Base-by-base conservation (phyloP, 2,888 invertebrate genomes). In the Neoitamus cyanurus region DNA sequence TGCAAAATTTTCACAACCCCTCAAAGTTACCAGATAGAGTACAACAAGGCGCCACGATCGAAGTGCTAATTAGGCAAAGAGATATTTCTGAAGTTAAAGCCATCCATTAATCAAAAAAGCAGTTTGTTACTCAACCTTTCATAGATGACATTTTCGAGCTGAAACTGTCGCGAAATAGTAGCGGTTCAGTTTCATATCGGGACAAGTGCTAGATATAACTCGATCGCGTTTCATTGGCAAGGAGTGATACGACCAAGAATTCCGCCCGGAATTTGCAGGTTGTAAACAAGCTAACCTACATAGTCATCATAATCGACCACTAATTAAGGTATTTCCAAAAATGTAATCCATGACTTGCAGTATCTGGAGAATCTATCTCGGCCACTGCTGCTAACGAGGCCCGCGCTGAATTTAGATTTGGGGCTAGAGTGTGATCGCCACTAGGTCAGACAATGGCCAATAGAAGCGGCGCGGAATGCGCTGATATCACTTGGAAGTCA, bases 101-200 rank as follows among this genome's bases (percentile, higher is more conserved):
- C 58, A 58, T 58, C 58, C 58, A 58, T 58, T 58, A 58, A 58
- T 58, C 58, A 58, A 58, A 58, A 58, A 58, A 58, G 58, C 58
- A 58, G 58, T 58, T 58, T 58, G 58, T 58, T 58, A 25, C 58
- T 58, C 58, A 58, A 58, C 58, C 58, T 58, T 58, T 58, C 58
- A 58, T 58, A 58, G 58, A 58, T 58, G 58, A 58, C 58, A 58
- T 58, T 58, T 58, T 58, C 58, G 0, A 58, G 58, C 9, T 7
- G 58, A 58, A 58, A 58, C 58, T 58, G 25, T 58, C 58, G 58
- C 58, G 20, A 58, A 58, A 25, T 58, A 58, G 58, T 58, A 58
- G 58, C 58, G 58, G 58, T 58, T 25, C 15, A 58, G 58, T 25
- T 58, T 25, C 15, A 25, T 15, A 58, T 58, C 58, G 58, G 58